These are phyloP conservation scores for Ondatra zibethicus DNA, from an alignment of 2,113 vertebrate genomes.

Conservation along the genomic window DNA sequence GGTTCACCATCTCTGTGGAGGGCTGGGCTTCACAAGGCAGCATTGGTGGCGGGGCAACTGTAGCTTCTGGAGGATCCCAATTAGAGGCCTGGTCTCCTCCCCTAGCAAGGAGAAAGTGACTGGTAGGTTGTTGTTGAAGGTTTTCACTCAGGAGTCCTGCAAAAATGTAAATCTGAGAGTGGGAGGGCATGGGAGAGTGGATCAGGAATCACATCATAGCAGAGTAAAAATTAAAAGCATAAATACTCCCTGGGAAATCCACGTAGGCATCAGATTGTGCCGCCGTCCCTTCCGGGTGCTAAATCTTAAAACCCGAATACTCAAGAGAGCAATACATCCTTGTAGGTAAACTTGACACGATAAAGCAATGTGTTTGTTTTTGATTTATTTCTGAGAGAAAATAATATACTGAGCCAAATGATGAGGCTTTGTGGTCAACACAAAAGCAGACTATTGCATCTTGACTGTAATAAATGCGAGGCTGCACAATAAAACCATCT, in stretches of 20 bases:
- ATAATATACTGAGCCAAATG: conserved; percentile 61
- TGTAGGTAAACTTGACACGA: conserved; percentile 70
- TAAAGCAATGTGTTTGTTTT: conserved; percentile 8
- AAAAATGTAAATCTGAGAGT: neutral
- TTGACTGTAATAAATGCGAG: conserved; percentile 72
- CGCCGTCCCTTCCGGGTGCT: conserved; percentile 53
- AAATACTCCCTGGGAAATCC: conserved; percentile 47
- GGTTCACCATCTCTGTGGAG: neutral
- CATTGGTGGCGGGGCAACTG: neutral
- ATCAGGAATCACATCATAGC: neutral
- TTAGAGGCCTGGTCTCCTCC: neutral
- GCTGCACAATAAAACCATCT: conserved; percentile 66
- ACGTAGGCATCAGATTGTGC: conserved; percentile 69
- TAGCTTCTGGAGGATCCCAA: neutral
- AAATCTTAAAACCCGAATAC: conserved; percentile 73
- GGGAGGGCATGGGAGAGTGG: neutral
- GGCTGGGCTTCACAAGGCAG: neutral
- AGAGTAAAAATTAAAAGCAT: neutral
- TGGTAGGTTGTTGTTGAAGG: too few species aligned
- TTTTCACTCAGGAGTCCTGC: neutral
- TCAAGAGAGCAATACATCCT: conserved; percentile 59
- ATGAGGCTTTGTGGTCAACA: conserved; percentile 75
- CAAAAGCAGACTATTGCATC: conserved; percentile 79
- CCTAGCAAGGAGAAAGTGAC: neutral
- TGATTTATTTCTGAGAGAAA: conserved; percentile 7